Evolutionary conservation across 2,113 vertebrate species (phyloP).

Genomic region (Thunnus thynnus): DNA sequence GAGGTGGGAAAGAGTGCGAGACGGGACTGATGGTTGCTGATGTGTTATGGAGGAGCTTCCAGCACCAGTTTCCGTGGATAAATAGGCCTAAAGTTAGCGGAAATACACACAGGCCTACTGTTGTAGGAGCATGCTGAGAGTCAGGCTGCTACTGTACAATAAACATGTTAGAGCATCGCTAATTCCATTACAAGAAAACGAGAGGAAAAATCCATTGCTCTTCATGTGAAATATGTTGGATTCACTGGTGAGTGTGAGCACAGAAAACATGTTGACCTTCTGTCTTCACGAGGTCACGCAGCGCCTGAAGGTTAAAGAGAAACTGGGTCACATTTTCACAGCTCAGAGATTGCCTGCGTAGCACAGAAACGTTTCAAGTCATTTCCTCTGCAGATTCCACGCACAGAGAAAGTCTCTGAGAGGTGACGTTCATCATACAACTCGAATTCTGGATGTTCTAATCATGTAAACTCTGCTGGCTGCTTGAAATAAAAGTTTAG

Average conservation of each 20-base stretch:
- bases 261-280: slow-evolving; percentile 49
- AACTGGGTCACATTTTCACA: slow-evolving; percentile 67
- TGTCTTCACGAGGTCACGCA: slow-evolving; percentile 51
- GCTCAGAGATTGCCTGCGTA: slow-evolving; percentile 54
- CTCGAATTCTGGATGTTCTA: background rate
- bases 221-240: slow-evolving; percentile 18
- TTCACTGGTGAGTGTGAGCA: slow-evolving; percentile 34
- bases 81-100: background rate
- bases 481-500: too few relatives aligned
- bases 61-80: background rate
- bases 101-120: background rate
- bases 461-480: background rate
- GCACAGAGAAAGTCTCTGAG: background rate
- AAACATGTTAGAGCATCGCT: background rate
- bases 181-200: slow-evolving; percentile 3
- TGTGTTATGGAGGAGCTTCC: background rate
- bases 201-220: background rate
- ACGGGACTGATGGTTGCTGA: background rate
- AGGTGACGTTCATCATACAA: background rate
- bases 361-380: slow-evolving; percentile 23
- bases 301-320: slow-evolving; percentile 65
- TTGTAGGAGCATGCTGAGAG: background rate
- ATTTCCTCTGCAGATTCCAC: slow-evolving; percentile 14
- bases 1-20: background rate
- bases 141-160: background rate